phyloP scores from a whole-genome alignment of 2,113 vertebrate species.

The Tyrannus savana region DNA sequence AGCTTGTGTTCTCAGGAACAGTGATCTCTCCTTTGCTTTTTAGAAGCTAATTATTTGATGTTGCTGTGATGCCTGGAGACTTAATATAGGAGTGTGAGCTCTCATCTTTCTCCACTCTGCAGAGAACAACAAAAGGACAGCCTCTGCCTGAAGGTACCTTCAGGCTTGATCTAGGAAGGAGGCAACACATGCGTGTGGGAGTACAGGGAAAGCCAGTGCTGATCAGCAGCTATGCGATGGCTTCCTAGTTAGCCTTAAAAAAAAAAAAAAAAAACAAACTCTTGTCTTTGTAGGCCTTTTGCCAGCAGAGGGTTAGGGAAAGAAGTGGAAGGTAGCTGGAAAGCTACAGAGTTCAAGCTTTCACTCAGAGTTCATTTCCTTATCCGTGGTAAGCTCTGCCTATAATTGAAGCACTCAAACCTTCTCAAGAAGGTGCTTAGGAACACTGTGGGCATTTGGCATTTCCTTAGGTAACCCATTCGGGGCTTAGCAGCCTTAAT shows the following conservation, averaged over 20 bases:
- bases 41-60: not conserved
- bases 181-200: accelerated
- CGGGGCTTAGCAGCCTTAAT: not conserved
- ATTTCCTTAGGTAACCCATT: not conserved
- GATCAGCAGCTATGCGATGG: not conserved
- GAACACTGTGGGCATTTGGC: not conserved
- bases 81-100: not conserved
- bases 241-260: not conserved
- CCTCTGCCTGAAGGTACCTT: not conserved
- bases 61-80: not conserved
- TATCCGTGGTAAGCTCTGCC: not conserved
- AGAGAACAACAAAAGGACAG: not conserved
- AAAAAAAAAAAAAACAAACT: not conserved
- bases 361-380: not conserved
- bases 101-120: not conserved
- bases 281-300: not conserved
- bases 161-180: not conserved
- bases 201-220: not conserved
- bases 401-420: not conserved
- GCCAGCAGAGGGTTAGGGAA: not conserved
- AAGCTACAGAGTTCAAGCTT: not conserved
- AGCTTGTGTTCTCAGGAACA: not conserved
- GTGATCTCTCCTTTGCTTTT: not conserved
- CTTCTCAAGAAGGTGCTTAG: not conserved
- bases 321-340: not conserved